phyloP scores from a whole-genome alignment of 1,140 invertebrate species.

The Apis florea region DNA sequence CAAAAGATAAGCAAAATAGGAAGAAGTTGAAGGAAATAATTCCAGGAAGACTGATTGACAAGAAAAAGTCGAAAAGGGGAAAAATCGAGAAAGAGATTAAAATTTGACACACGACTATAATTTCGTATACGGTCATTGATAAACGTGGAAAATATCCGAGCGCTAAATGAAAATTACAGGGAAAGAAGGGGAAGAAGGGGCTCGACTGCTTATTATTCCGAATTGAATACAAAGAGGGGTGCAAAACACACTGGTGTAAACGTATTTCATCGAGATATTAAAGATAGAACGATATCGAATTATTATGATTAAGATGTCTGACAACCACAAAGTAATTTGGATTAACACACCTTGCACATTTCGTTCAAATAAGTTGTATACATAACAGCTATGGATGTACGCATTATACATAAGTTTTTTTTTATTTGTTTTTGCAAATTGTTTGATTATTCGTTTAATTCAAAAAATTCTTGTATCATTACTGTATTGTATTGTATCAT shows the following conservation, averaged over 20 bases:
- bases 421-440: not conserved
- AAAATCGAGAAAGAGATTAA: conserved; percentile 17
- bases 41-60: too few relatives aligned
- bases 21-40: not conserved
- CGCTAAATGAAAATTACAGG: conserved; percentile 37
- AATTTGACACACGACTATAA: conserved; percentile 31
- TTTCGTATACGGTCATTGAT: conserved; percentile 37
- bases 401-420: not conserved
- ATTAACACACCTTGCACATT: conserved; percentile 23
- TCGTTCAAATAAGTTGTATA: not conserved
- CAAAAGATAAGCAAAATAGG: not conserved
- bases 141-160: conserved; percentile 25
- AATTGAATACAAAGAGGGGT: conserved; percentile 6
- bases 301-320: conserved; percentile 15
- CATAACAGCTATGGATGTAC: not conserved
- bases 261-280: not conserved
- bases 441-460: not conserved
- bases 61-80: not conserved
- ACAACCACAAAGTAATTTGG: conserved; percentile 5
- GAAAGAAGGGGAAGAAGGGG: not conserved
- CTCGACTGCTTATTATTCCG: conserved; percentile 31
- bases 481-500: too few relatives aligned
- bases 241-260: conserved; percentile 13
- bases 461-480: not conserved
- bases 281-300: conserved; percentile 17